Percentiles rank a stretch among this genome's conserved stretches.
These are phyloP conservation scores for Lipotes vexillifer DNA, from an alignment of 2,113 vertebrate genomes.

Conservation along the genomic window DNA sequence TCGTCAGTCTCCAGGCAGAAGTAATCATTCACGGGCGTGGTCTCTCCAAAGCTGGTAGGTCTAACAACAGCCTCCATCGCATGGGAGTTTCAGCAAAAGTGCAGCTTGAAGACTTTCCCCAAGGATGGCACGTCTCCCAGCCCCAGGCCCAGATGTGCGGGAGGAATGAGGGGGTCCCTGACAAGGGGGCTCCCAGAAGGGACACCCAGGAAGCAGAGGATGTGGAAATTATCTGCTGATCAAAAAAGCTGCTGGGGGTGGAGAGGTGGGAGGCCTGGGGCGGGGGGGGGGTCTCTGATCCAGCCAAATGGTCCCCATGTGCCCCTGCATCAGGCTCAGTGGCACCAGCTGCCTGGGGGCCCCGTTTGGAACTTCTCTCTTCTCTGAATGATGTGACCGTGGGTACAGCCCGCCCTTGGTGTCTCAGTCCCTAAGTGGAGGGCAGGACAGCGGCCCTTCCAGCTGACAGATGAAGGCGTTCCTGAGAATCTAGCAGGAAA, in stretches of 20 bases:
- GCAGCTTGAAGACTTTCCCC: background rate
- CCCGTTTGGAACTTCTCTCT: background rate
- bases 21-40: background rate
- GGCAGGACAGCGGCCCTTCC: background rate
- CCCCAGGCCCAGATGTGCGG: background rate
- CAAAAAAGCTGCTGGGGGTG: background rate
- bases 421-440: background rate
- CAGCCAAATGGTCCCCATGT: no score
- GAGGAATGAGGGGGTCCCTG: no score
- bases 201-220: background rate
- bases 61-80: no score
- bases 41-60: background rate
- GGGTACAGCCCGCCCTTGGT: rapidly evolving
- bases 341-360: background rate
- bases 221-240: background rate
- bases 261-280: background rate
- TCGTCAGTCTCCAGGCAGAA: background rate
- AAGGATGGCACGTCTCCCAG: background rate
- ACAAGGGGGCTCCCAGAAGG: background rate
- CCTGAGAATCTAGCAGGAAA: background rate
- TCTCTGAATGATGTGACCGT: rapidly evolving
- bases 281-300: background rate
- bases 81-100: background rate
- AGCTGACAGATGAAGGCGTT: background rate
- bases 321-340: no score